Percentiles rank a stretch among this genome's conserved stretches.
Conservation (phyloP, 2,113 vertebrate genomes). For the Aix galericulata region DNA sequence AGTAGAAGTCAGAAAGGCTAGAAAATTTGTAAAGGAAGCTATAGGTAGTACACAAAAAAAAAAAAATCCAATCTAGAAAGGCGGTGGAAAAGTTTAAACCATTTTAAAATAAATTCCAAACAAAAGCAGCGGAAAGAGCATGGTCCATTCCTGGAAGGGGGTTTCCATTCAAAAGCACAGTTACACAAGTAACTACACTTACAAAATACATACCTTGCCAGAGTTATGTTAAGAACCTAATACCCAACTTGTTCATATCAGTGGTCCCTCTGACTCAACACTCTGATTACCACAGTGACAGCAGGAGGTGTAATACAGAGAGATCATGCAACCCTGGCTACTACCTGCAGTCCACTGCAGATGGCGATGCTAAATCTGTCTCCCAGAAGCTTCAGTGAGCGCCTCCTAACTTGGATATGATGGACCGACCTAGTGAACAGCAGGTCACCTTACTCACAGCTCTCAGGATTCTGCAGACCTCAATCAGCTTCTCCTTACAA, state of each 20-base stretch:
- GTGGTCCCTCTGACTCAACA: background rate
- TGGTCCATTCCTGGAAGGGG: background rate
- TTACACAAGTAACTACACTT: background rate
- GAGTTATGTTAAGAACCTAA: background rate
- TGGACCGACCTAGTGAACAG: background rate
- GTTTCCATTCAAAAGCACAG: background rate
- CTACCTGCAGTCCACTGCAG: background rate
- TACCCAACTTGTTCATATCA: background rate
- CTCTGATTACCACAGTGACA: background rate
- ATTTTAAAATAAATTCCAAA: background rate
- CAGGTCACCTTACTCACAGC: background rate
- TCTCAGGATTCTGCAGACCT: background rate
- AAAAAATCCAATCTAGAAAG: background rate
- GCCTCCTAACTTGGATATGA: background rate
- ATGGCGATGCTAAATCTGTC: background rate
- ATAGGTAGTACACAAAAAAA: background rate
- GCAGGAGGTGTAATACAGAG: background rate
- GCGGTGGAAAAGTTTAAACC: background rate
- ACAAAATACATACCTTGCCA: background rate
- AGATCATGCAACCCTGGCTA: background rate
- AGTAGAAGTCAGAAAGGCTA: background rate
- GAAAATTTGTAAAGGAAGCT: background rate
- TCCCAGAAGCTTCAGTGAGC: background rate
- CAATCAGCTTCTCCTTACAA: background rate
- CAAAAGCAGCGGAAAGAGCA: background rate